Conservation (phyloP, 2,113 vertebrate genomes). For the Lamprotornis superbus region DNA sequence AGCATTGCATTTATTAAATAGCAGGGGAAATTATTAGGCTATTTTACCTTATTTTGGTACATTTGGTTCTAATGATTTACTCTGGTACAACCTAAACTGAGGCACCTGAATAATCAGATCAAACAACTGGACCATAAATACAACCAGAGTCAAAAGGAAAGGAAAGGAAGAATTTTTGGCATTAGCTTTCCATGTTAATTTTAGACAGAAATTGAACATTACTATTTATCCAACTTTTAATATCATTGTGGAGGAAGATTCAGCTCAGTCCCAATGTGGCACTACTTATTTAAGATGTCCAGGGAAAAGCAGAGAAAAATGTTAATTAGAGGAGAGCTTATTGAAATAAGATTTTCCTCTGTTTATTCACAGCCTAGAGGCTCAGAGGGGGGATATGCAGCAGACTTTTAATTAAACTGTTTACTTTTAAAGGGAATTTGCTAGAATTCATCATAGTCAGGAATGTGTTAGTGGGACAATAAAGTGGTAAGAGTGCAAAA, state of each 20-base stretch:
- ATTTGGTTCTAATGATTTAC: not conserved
- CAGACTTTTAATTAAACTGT: slow-evolving; percentile 35
- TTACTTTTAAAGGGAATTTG: not conserved
- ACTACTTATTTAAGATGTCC: not conserved
- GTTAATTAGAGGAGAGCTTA: slow-evolving; percentile 26
- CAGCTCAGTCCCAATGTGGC: not conserved
- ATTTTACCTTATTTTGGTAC: not conserved
- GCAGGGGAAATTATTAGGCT: not conserved
- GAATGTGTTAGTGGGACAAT: not conserved
- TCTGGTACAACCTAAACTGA: not conserved
- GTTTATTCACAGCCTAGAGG: slow-evolving; percentile 35
- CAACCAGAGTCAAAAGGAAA: not conserved
- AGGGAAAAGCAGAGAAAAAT: not conserved
- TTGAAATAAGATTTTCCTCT: slow-evolving; percentile 15
- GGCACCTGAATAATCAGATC: not conserved
- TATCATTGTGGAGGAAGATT: not conserved
- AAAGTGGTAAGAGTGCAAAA: not conserved
- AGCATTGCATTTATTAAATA: not conserved
- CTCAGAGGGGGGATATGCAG: not conserved
- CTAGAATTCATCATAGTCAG: not conserved
- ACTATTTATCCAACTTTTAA: not conserved
- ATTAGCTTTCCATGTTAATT: not conserved
- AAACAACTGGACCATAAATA: not conserved
- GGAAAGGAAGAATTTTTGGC: not conserved
- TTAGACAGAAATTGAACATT: not conserved